These are phyloP conservation scores for Conus ventricosus DNA, from an alignment of 1,140 invertebrate genomes.

Conservation along the genomic window DNA sequence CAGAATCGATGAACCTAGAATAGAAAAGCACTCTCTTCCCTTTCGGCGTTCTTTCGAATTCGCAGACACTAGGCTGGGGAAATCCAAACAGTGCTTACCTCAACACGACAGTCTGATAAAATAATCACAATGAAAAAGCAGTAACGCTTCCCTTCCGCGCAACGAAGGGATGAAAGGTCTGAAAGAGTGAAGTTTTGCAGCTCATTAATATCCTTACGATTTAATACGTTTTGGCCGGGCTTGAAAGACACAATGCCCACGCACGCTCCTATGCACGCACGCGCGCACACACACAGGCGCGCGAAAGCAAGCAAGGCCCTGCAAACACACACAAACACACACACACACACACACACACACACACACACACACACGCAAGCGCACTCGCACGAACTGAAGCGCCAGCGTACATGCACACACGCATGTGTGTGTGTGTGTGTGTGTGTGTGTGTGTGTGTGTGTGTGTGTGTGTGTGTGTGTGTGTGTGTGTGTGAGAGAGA, in stretches of 20 bases:
- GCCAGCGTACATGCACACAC: too few species aligned
- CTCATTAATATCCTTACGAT: neutral
- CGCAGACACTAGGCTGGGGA: neutral
- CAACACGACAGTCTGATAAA: neutral
- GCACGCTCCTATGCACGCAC: too few species aligned
- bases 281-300: too few species aligned
- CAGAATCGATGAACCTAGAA: neutral
- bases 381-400: too few species aligned
- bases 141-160: neutral
- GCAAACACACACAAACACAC: too few species aligned
- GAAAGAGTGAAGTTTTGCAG: neutral
- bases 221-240: neutral
- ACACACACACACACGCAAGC: too few species aligned
- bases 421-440: neutral
- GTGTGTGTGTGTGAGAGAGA: neutral
- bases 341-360: too few species aligned
- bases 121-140: neutral
- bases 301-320: too few species aligned
- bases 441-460: slow-evolving; percentile 15
- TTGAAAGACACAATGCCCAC: too few species aligned
- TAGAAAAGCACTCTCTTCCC: neutral
- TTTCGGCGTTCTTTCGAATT: neutral
- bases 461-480: slow-evolving; percentile 15
- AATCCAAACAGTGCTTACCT: neutral
- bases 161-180: neutral